Percentiles rank a stretch among this genome's conserved stretches.
phyloP scores from a whole-genome alignment of 2,888 invertebrate species.

The Dicycla oo region DNA sequence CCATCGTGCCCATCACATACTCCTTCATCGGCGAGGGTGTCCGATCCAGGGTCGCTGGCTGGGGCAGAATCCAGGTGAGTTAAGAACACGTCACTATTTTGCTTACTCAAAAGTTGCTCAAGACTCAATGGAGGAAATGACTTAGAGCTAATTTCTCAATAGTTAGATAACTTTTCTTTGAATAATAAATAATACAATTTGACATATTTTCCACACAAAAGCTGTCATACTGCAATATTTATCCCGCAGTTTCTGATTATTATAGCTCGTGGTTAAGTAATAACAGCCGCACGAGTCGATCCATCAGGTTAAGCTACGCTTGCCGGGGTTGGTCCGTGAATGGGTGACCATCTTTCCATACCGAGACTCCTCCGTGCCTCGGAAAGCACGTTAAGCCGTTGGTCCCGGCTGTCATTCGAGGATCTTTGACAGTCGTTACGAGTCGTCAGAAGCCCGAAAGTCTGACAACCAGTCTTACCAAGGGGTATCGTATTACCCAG shows the following conservation, averaged over 20 bases:
- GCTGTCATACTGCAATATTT: background rate
- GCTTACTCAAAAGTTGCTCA: background rate
- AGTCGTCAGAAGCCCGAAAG: no score
- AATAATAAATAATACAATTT: background rate
- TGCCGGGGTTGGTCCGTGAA: no score
- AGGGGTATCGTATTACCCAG: no score
- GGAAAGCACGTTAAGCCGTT: no score
- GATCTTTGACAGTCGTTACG: no score
- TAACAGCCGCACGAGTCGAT: no score
- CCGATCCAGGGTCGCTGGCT: constrained; percentile 73
- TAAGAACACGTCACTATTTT: background rate
- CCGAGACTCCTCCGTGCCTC: no score
- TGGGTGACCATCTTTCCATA: no score
- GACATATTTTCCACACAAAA: background rate
- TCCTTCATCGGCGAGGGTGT: constrained; percentile 64
- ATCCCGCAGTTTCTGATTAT: background rate
- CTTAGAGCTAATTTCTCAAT: background rate
- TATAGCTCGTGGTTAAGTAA: no score
- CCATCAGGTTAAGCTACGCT: no score
- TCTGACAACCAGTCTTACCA: no score
- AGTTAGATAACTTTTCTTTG: background rate
- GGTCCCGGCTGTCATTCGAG: no score
- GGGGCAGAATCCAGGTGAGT: constrained; percentile 79
- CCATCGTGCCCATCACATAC: constrained; percentile 65
- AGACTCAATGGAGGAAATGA: background rate